Base-by-base conservation (phyloP, 2,797 vertebrate species). In the Mormyrops attenuatus region DNA sequence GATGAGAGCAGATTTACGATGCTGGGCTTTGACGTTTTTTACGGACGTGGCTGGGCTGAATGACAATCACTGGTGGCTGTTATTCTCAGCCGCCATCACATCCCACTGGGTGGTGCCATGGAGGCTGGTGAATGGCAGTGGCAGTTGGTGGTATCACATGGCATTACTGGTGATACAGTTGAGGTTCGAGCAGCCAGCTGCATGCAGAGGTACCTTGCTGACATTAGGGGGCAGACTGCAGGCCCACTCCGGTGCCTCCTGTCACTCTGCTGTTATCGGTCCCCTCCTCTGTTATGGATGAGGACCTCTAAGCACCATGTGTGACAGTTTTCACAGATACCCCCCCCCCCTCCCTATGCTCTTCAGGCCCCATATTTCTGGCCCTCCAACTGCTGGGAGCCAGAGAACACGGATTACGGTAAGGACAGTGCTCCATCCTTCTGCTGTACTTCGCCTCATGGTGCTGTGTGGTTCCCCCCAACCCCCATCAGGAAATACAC, bases 371-470 rank as follows among this genome's bases (percentile, higher is more conserved):
- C 97, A 0, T 99, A 98, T 92, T 99, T 98, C 93, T 99, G 98
- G 98, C 97, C 97, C 93, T 99, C 98, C 55, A 98, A 99, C 94
- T 99, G 97, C 93, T 99, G 98, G 98, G 98, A 98, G 94, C 98
- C 98, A 11, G 98, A 99, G 94, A 99, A 98, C 94, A 99, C 97
- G 47, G 98, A 99, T 93, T 99, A 99, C 52, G 98, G 98, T 99
- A 93, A 97, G 97, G 93, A 30, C 53, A 13, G 7, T 89, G 82
- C 17, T 88, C 22, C 38, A 15, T 53, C 87, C 87, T 7, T 17
- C 9, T 41, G 3, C 86, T 26, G n/a, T 5, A 15, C 60, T 26
- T 11, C 11, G 8, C 13, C 47, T 57, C 82, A 17, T 1, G 8
- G 60, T 26, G n/a, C 22, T 26, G 60, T 11, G 44, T 44, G 44